Evolutionary conservation across 1,140 invertebrate species (phyloP).

Genomic region (Campodea augens): DNA sequence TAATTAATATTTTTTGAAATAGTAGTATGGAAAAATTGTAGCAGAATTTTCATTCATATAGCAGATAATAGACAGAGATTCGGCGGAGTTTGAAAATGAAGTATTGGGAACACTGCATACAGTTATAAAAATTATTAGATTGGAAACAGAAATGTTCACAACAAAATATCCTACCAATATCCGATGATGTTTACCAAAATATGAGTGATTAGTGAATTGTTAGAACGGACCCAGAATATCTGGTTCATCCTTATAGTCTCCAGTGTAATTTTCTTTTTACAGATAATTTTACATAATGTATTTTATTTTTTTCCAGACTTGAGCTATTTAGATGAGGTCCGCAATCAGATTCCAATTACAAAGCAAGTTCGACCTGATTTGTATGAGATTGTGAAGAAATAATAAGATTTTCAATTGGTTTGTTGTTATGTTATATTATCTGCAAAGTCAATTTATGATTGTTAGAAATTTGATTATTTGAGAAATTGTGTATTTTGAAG

Average conservation of each 20-base stretch:
- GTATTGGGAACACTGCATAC: no score
- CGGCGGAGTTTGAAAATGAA: no score
- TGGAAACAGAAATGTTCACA: not conserved
- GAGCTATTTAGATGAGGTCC: slow-evolving; percentile 44
- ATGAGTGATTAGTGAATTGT: slow-evolving; percentile 2
- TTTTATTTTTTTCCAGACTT: slow-evolving; percentile 39
- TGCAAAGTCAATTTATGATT: no score
- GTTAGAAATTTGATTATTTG: no score
- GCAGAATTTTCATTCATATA: no score
- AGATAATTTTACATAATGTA: slow-evolving; percentile 9
- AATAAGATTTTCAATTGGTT: no score
- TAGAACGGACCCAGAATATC: slow-evolving; percentile 3
- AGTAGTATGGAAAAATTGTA: no score
- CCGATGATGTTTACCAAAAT: slow-evolving; percentile 3
- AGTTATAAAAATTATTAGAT: not conserved
- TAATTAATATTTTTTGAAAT: no score
- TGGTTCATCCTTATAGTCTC: not conserved
- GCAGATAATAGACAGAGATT: no score
- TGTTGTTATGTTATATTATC: no score
- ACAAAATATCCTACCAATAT: slow-evolving; percentile 10
- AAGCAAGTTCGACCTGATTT: slow-evolving; percentile 57
- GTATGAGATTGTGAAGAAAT: slow-evolving; percentile 37
- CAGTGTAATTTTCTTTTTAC: slow-evolving; percentile 5
- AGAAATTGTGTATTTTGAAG: no score
- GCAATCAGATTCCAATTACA: slow-evolving; percentile 58